These are phyloP conservation scores for Cyanoderma ruficeps DNA, from an alignment of 2,113 vertebrate genomes.

Conservation along the genomic window DNA sequence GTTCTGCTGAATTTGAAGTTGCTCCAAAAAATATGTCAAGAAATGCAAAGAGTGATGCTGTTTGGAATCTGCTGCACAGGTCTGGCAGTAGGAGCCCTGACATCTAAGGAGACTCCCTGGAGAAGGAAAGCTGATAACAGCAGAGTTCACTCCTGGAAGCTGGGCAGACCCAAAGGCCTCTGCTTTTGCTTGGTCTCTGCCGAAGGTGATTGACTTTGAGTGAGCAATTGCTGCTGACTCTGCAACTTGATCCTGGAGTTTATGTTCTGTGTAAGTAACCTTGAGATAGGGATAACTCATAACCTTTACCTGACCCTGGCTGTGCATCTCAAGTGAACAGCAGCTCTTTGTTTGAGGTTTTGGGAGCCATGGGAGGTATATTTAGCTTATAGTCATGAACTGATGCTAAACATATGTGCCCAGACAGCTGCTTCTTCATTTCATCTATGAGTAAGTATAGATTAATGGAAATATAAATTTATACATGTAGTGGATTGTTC, in stretches of 20 bases:
- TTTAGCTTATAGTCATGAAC: constrained; percentile 35
- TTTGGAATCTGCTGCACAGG: neutral
- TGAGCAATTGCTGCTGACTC: constrained; percentile 55
- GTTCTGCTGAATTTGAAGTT: neutral
- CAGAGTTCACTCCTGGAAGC: neutral
- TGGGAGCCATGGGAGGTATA: constrained; percentile 33
- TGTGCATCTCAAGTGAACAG: constrained; percentile 62
- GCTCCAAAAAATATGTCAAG: neutral
- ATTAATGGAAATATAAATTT: constrained; percentile 10
- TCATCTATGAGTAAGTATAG: neutral
- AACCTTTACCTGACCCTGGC: constrained; percentile 61
- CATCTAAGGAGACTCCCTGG: neutral
- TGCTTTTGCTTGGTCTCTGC: constrained; percentile 37
- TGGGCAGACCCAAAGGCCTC: neutral
- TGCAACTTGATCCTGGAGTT: constrained; percentile 64
- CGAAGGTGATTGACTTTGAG: constrained; percentile 65
- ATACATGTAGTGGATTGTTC: neutral
- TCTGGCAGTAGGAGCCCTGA: neutral
- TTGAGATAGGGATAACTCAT: constrained; percentile 67
- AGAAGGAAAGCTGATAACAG: neutral
- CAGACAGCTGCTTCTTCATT: constrained; percentile 3
- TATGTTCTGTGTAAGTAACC: constrained; percentile 56
- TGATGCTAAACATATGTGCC: constrained; percentile 46
- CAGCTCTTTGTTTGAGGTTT: constrained; percentile 66
- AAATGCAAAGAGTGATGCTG: neutral